These are phyloP conservation scores for Dallia pectoralis DNA, from an alignment of 2,797 vertebrate species.

Conservation along the genomic window DNA sequence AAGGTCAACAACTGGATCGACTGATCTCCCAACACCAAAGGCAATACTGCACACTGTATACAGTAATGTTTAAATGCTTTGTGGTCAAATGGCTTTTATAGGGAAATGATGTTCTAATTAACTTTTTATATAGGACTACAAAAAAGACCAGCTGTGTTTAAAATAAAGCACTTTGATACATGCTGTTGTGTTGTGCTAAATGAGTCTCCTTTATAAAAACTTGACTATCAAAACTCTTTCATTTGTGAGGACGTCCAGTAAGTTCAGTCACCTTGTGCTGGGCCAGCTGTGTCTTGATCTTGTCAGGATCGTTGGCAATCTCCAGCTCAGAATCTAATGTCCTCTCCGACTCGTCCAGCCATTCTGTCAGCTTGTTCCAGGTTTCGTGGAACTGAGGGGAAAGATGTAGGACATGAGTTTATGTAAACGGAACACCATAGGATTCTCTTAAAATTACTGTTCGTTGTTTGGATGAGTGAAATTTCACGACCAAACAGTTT, in stretches of 20 bases:
- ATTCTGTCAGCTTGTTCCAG: slow-evolving; percentile 96
- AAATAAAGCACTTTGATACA: slow-evolving; percentile 20
- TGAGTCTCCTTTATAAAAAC: slow-evolving; percentile 2
- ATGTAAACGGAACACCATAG: neutral
- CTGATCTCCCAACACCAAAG: slow-evolving; percentile 16
- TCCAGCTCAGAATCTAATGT: slow-evolving; percentile 92
- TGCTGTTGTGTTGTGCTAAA: slow-evolving; percentile 10
- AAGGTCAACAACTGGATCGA: slow-evolving; percentile 33
- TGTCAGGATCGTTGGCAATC: slow-evolving; percentile 97
- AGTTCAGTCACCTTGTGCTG: slow-evolving; percentile 91
- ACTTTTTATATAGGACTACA: slow-evolving; percentile 17
- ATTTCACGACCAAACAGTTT: slow-evolving; percentile 24
- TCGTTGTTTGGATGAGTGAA: slow-evolving; percentile 40
- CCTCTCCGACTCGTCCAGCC: slow-evolving; percentile 94
- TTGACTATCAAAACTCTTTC: slow-evolving; percentile 21
- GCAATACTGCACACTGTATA: slow-evolving; percentile 34
- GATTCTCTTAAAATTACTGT: slow-evolving; percentile 49
- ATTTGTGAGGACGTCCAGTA: slow-evolving; percentile 26
- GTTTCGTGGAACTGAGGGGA: slow-evolving; percentile 88
- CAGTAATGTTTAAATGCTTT: neutral
- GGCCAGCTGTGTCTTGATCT: slow-evolving; percentile 90
- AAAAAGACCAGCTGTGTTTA: slow-evolving; percentile 34
- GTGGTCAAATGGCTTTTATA: slow-evolving; percentile 37
- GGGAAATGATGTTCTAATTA: neutral
- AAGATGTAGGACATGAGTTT: slow-evolving; percentile 2